Base-by-base conservation (phyloP, 2,797 vertebrate genomes). In the Menidia menidia region DNA sequence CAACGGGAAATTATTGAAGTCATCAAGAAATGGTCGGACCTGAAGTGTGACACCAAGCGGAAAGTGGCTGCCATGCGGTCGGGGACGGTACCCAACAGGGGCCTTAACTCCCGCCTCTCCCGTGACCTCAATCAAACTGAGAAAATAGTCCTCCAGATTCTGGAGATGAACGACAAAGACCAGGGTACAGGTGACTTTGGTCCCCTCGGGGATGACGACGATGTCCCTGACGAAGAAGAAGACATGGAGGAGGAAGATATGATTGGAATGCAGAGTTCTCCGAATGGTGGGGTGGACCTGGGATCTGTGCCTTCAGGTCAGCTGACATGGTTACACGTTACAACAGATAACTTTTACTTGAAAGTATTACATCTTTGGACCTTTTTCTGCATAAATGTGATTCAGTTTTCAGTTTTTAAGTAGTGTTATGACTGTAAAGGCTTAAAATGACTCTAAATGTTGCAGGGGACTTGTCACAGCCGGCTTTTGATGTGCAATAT, bases 31-130 rank as follows among this genome's bases (percentile, higher is more conserved):
- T 95, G 94, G 94, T 94, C 94, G 0, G 93, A 95, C 74, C 86
- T 95, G 0, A 95, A 94, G 80, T 95, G 94, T 39, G 94, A 95
- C 88, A 94, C 93, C 13, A 94, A 94, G 73, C 81, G 94, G n/a
- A 95, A 95, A 82, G 88, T 95, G 47, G 88, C 87, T 0, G 93
- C 93, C 14, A 91, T 93, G 91, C 87, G 87, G 12, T 78, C 92
- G 0, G 92, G 93, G 47, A 69, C 81, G 0, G 81, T 88, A 25
- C 88, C 85, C 18, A 87, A 86, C 66, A 80, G 85, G 60, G 88
- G 89, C 53, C 80, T 91, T 25, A 89, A 87, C 73, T 88, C 90
- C 0, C 90, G 92, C 13, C 75, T 91, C 16, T 88, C 88, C 18
- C 68, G 87, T 16, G 93, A 94, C 56, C 93, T 95, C 10, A 93